Conservation (phyloP, 2,888 invertebrate species). For the Pharmacophagus antenor region DNA sequence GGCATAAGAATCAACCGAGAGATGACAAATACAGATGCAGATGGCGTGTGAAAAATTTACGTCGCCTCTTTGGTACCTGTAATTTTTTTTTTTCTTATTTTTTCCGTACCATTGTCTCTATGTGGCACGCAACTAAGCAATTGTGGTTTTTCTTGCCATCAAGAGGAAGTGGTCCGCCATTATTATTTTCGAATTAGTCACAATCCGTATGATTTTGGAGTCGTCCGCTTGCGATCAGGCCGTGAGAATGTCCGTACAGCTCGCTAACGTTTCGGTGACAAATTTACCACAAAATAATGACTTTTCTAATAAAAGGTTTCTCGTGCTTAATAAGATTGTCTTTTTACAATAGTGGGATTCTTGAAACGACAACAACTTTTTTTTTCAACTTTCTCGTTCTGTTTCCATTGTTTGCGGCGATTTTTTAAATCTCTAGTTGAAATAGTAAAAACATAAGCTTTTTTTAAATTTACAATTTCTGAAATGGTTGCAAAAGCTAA, state of each 20-base stretch:
- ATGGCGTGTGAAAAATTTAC: conserved; percentile 27
- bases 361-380: conserved; percentile 20
- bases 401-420: conserved; percentile 19
- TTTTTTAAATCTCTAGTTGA: conserved; percentile 11
- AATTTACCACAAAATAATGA: conserved; percentile 13
- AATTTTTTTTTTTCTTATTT: conserved; percentile 42
- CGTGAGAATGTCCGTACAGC: conserved; percentile 36
- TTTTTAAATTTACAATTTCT: not conserved
- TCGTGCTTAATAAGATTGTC: conserved; percentile 12
- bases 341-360: conserved; percentile 28
- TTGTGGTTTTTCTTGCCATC: conserved; percentile 66
- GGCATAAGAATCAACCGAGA: conserved; percentile 2
- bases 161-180: conserved; percentile 63
- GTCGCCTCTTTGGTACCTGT: conserved; percentile 36
- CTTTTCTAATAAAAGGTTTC: conserved; percentile 17
- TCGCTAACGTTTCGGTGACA: conserved; percentile 24
- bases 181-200: conserved; percentile 76
- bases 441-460: not conserved
- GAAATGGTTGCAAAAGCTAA: not conserved
- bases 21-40: conserved; percentile 10
- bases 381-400: conserved; percentile 4
- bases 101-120: conserved; percentile 60
- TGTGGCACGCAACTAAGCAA: conserved; percentile 66
- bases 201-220: conserved; percentile 54
- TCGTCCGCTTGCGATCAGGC: conserved; percentile 34